These are phyloP conservation scores for Drosophila nigrodunni DNA, from an alignment of 1,140 invertebrate genomes.

Conservation along the genomic window DNA sequence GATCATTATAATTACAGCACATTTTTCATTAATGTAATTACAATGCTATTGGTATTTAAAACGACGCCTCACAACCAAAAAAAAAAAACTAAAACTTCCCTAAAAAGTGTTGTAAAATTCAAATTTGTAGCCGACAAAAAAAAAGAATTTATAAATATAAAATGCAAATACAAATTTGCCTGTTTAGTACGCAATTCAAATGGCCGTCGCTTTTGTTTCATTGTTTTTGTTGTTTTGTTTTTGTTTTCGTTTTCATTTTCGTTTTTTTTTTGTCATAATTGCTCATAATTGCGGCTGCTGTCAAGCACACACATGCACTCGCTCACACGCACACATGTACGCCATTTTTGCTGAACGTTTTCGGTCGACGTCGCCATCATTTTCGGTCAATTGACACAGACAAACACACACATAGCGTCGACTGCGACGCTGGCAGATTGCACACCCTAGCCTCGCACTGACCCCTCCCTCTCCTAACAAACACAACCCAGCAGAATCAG, in stretches of 20 bases:
- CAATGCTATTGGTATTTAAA: conserved; percentile 15
- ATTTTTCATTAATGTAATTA: conserved; percentile 24
- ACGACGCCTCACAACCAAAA: neutral
- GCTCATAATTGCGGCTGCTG: conserved; percentile 76
- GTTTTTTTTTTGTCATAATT: conserved; percentile 63
- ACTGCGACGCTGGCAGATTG: conserved; percentile 31
- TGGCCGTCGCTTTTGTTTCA: conserved; percentile 48
- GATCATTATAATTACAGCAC: conserved; percentile 11
- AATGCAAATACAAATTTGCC: neutral
- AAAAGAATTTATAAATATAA: neutral
- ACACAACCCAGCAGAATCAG: neutral
- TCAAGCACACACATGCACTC: conserved; percentile 48
- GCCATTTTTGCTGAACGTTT: conserved; percentile 69
- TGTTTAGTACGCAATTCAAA: conserved; percentile 35
- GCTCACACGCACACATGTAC: conserved; percentile 40
- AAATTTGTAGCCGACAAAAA: conserved; percentile 3
- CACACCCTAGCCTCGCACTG: conserved; percentile 43
- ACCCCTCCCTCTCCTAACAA: conserved; percentile 7
- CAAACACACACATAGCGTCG: conserved; percentile 35
- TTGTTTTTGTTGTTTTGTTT: conserved; percentile 53
- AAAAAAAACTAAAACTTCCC: neutral
- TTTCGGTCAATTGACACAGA: conserved; percentile 76
- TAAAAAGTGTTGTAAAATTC: neutral
- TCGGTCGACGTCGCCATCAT: conserved; percentile 69
- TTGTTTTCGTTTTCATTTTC: conserved; percentile 43